Evolutionary conservation across 2,113 vertebrate genomes (phyloP).

Genomic region (Agapornis roseicollis): DNA sequence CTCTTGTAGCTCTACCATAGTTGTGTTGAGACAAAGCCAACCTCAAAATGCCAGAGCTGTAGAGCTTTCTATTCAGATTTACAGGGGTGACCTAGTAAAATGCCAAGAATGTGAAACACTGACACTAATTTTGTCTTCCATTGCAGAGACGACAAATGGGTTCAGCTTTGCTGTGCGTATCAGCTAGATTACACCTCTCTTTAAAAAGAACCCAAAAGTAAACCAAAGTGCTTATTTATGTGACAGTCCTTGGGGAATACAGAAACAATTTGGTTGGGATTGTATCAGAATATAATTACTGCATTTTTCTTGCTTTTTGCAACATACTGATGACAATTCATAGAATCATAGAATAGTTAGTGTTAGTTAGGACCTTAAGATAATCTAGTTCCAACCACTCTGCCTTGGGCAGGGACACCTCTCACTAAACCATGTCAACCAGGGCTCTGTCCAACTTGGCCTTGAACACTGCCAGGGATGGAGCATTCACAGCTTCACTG

Average conservation of each 20-base stretch:
- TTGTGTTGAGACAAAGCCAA: background rate
- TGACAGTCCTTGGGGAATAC: background rate
- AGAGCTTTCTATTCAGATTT: background rate
- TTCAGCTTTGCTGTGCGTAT: fast-evolving
- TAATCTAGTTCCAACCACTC: no score
- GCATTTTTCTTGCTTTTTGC: background rate
- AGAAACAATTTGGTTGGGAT: background rate
- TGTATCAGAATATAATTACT: background rate
- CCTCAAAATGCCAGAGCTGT: background rate
- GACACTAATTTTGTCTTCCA: background rate
- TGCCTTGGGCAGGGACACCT: no score
- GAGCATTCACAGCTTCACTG: no score
- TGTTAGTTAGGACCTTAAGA: no score
- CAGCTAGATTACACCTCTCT: background rate
- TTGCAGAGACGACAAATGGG: background rate
- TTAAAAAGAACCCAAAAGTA: background rate
- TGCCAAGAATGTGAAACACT: background rate
- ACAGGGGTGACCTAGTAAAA: background rate
- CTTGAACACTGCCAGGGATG: no score
- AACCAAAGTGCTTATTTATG: background rate
- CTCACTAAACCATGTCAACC: no score
- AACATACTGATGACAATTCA: background rate
- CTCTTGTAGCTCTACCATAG: fast-evolving
- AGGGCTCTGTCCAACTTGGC: no score
- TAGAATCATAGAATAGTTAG: no score